Evolutionary conservation across 1,140 invertebrate genomes (phyloP), one percentile per base, ranked within the genome.

Genomic region (Neotoxoptera formosana): DNA sequence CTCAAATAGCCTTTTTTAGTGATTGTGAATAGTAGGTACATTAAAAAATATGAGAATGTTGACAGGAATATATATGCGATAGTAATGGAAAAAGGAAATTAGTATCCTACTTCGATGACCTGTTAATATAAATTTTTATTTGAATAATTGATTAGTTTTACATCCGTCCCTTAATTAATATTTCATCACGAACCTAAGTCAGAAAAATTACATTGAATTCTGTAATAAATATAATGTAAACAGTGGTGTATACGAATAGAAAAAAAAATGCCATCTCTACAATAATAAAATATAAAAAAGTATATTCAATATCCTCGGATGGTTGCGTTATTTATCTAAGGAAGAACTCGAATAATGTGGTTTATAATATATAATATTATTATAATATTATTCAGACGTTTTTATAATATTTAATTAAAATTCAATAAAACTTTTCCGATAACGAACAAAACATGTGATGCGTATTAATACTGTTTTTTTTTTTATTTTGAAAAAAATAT

Each of bases 71-170:
- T 17, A 6, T 48, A 30, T n/a, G n/a, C 20, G 36, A 41, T 23
- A 41, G 45, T 88, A 48, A n/a, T 51, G n/a, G 21, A 89, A 89
- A 89, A 36, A 34, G 87, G 48, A 89, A 87, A 89, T 89, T 89
- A 53, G 47, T 89, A 76, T 76, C 45, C 87, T 53, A 53, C 41
- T 9, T 34, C 41, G 48, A 89, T 89, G n/a, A 89, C 87, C 87
- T 36, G 48, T 89, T 51, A 53, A 53, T 53, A 89, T 53, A 89
- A 76, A 89, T 34, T 53, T 89, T 53, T 34, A 89, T 89, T 41
- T 89, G 34, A 89, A 89, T 89, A 89, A 89, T 41, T 56, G n/a
- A 89, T 89, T 36, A 36, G 48, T 89, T 89, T 89, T 36, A 14
- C 23, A 36, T 89, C 34, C 87, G 20, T 36, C n/a, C 25, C 23